Conservation (phyloP, 2,113 vertebrate genomes). For the Helogale parvula region DNA sequence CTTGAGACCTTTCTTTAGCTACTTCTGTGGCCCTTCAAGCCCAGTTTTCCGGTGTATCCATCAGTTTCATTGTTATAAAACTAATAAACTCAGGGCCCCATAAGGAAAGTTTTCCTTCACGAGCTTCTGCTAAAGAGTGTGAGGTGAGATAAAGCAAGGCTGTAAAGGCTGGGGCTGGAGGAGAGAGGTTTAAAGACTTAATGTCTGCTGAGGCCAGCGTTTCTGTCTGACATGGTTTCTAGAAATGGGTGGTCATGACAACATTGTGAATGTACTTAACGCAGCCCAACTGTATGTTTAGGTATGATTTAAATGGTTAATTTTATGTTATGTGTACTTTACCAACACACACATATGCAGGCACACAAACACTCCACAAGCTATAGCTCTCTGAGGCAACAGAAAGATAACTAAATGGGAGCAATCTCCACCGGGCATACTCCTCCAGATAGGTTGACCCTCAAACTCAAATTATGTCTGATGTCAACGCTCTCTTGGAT, state of each 20-base stretch:
- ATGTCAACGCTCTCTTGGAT: too few relatives aligned
- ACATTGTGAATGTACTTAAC: not conserved
- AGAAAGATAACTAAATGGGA: not conserved
- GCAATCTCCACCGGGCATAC: not conserved
- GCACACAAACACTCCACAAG: not conserved
- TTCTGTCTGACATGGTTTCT: not conserved
- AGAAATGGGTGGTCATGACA: not conserved
- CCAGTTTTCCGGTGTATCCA: not conserved
- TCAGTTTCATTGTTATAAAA: not conserved
- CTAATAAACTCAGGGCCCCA: not conserved
- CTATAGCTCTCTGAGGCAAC: not conserved
- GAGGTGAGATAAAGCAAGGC: not conserved
- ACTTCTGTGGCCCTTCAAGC: not conserved
- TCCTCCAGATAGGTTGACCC: not conserved
- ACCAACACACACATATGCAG: not conserved
- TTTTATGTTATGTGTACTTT: not conserved
- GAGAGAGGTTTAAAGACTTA: not conserved
- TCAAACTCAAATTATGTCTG: too few relatives aligned
- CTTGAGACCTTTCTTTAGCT: not conserved
- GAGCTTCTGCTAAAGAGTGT: not conserved
- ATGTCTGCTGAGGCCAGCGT: not conserved
- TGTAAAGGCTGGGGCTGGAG: not conserved
- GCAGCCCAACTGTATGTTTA: not conserved
- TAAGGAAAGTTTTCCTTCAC: not conserved
- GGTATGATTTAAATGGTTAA: not conserved